Percentiles rank a stretch among this genome's conserved stretches.
These are phyloP conservation scores for Lipophrys pholis DNA, from an alignment of 2,113 vertebrate genomes.

Conservation along the genomic window DNA sequence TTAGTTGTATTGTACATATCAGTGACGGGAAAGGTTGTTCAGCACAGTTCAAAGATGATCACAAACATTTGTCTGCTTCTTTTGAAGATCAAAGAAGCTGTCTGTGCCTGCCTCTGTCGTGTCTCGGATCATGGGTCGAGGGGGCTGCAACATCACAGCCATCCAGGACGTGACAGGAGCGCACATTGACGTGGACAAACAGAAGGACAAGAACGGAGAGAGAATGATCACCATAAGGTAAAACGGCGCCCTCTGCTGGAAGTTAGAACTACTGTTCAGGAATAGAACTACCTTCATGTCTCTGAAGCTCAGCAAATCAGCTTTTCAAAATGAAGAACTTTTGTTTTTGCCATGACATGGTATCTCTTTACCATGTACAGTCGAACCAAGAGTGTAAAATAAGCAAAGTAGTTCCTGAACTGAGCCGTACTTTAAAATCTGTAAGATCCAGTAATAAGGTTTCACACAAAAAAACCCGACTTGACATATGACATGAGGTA, in stretches of 20 bases:
- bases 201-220: constrained; percentile 99
- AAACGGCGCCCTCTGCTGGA: constrained; percentile 37
- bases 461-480: background rate
- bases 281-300: background rate
- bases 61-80: background rate
- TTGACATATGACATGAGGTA: background rate
- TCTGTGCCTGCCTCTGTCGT: constrained; percentile 98
- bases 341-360: too few relatives aligned
- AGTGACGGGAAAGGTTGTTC: background rate
- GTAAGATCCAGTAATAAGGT: background rate
- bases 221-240: constrained; percentile 99
- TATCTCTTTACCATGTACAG: too few relatives aligned
- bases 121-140: constrained; percentile 98
- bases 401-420: background rate
- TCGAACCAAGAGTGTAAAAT: too few relatives aligned
- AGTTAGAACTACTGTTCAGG: background rate
- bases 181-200: constrained; percentile 99
- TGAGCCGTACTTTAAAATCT: background rate
- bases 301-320: too few relatives aligned
- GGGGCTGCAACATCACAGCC: constrained; percentile 98
- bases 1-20: background rate
- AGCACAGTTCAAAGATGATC: background rate
- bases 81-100: constrained; percentile 95
- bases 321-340: too few relatives aligned
- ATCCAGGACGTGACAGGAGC: constrained; percentile 99